Evolutionary conservation across 1,140 invertebrate species (phyloP), one percentile per base, ranked within the genome.

Genomic region (Drosophila kohkoa): DNA sequence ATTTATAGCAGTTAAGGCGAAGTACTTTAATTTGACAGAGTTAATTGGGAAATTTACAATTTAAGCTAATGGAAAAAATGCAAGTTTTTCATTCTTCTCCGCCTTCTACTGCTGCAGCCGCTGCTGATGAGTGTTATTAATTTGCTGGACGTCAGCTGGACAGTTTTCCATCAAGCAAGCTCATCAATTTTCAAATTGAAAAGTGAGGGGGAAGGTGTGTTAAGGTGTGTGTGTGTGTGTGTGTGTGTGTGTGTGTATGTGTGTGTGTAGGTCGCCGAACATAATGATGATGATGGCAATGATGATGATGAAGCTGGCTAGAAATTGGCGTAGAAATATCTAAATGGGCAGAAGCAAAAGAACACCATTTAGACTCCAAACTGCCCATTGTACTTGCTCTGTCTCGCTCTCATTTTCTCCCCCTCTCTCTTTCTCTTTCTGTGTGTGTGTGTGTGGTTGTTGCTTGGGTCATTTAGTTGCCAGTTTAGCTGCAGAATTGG

Each of bases 151-250:
- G 58, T 46, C 57, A 43, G 46, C 78, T 78, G 57, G 70, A 63
- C 78, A 81, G 70, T 77, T 81, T 83, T 86, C 66, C 78, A 86
- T 81, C 75, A 41, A 85, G 75, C 35, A 63, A 67, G 54, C 83
- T 85, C 70, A 85, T 85, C 82, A 86, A 86, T 86, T 78, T 75
- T 65, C 25, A 77, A 85, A 85, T 81, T 85, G 78, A 79, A 82
- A 75, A 82, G 45, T 46, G 55, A 60, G 2, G 49, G 51, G 48
- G 65, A 49, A 55, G 20, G 20, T 25, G 20, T 25, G 20, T 25
- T 4, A 25, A 38, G 28, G 30, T 5, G 51, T n/a, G 1, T 25
- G 7, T 11, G 7, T 2, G 38, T 7, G 11, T 2, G 7, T 3
- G 10, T 28, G 57, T 57, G 54, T 4, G 28, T 30, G 32, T 28